Percentiles rank a stretch among this genome's conserved stretches.
These are phyloP conservation scores for Rhingia campestris DNA, from an alignment of 2,888 invertebrate genomes.

Conservation along the genomic window DNA sequence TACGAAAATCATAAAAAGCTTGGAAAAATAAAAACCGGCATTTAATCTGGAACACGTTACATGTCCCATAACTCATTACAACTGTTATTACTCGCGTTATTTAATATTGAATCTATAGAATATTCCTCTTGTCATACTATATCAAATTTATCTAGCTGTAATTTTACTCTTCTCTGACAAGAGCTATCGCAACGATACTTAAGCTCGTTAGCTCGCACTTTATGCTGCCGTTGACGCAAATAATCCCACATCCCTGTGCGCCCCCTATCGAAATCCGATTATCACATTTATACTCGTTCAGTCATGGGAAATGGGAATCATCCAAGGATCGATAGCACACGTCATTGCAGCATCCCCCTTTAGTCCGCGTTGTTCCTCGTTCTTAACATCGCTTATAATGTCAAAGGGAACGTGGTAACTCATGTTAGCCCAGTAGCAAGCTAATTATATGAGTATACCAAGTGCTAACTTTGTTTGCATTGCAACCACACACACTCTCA, in stretches of 20 bases:
- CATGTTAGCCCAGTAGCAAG: conserved; percentile 61
- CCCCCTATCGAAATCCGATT: conserved; percentile 15
- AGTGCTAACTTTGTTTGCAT: conserved; percentile 12
- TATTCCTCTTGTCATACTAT: too few relatives aligned
- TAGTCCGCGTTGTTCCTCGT: not conserved
- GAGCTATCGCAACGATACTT: not conserved
- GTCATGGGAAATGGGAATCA: conserved; percentile 32
- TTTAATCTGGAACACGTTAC: too few relatives aligned
- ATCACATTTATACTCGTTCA: conserved; percentile 28
- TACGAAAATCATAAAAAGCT: too few relatives aligned
- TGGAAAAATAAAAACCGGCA: too few relatives aligned
- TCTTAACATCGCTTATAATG: conserved; percentile 1
- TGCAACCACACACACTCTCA: not conserved
- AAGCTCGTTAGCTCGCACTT: not conserved
- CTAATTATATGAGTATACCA: conserved; percentile 42
- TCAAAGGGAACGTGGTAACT: conserved; percentile 47
- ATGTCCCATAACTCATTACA: too few relatives aligned
- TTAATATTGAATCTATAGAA: too few relatives aligned
- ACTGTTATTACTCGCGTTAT: too few relatives aligned
- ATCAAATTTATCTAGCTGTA: too few relatives aligned
- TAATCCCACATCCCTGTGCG: not conserved
- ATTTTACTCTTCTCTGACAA: not conserved
- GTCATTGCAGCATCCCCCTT: not conserved
- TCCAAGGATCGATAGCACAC: conserved; percentile 27
- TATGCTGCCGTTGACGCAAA: not conserved